Conservation (phyloP, 2,113 vertebrate genomes). For the Rhea pennata region DNA sequence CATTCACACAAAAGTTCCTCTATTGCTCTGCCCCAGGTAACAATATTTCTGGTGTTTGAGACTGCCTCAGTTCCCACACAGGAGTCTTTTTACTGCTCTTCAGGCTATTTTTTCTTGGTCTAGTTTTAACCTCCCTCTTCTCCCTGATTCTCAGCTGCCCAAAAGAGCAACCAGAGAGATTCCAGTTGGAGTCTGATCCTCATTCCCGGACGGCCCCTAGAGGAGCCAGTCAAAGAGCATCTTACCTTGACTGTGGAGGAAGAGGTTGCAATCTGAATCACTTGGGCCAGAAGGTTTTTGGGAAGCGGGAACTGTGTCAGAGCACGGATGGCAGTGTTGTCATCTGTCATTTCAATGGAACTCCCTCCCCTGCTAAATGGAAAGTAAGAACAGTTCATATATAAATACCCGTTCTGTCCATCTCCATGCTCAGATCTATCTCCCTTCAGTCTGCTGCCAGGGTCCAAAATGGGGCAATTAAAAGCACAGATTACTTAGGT, state of each 20-base stretch:
- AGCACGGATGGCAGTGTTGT: slow-evolving; percentile 77
- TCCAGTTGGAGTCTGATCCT: neutral
- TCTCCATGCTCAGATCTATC: neutral
- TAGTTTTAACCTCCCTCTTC: neutral
- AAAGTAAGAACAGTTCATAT: neutral
- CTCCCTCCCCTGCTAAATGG: slow-evolving; percentile 22
- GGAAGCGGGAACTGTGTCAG: slow-evolving; percentile 88
- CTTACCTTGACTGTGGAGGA: slow-evolving; percentile 83
- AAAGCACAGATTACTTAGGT: neutral
- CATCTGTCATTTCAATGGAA: slow-evolving; percentile 78
- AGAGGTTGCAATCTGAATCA: slow-evolving; percentile 90
- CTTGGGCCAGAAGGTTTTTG: slow-evolving; percentile 86
- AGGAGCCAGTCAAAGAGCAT: neutral
- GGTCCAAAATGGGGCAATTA: neutral
- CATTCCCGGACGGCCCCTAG: neutral
- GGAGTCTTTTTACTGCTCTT: neutral
- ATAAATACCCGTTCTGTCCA: neutral
- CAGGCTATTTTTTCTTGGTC: neutral
- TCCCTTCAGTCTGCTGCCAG: neutral
- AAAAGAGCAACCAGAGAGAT: neutral
- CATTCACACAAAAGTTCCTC: neutral
- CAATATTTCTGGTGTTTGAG: neutral
- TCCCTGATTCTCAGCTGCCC: neutral
- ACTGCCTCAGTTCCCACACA: neutral
- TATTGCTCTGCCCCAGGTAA: neutral